These are phyloP conservation scores for Clistopyga incitator DNA, from an alignment of 2,888 invertebrate genomes.

Conservation along the genomic window DNA sequence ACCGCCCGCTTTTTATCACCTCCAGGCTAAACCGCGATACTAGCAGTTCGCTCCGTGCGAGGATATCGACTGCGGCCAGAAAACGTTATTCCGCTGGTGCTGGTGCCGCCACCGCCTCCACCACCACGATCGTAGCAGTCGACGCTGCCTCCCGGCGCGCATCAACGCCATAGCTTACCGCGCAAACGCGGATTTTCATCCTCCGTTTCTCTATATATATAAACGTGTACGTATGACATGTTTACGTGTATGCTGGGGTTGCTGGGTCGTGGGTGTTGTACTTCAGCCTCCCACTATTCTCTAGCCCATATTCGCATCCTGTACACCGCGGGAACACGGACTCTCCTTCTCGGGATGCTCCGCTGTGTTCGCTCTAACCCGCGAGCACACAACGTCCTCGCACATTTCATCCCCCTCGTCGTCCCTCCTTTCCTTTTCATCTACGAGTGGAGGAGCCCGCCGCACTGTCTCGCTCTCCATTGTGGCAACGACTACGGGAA, in stretches of 20 bases:
- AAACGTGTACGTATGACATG: constrained; percentile 38
- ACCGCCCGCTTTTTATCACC: constrained; percentile 39
- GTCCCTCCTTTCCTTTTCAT: constrained; percentile 54
- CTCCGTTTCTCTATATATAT: constrained; percentile 46
- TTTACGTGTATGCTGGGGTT: constrained; percentile 28
- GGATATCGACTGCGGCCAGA: constrained; percentile 75
- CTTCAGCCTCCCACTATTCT: constrained; percentile 7
- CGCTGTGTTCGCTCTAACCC: constrained; percentile 2
- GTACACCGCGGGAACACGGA: constrained; percentile 37
- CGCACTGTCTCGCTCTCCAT: constrained; percentile 56
- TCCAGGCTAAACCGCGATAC: constrained; percentile 67
- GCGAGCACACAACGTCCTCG: constrained; percentile 8
- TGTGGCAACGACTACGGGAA: constrained; percentile 50
- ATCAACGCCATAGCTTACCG: constrained; percentile 71
- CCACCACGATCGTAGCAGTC: constrained; percentile 71
- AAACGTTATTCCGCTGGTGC: constrained; percentile 64
- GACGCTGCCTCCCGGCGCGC: constrained; percentile 80
- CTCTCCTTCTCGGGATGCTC: constrained; percentile 30
- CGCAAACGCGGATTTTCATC: constrained; percentile 73
- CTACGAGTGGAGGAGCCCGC: constrained; percentile 30
- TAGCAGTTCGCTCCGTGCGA: constrained; percentile 69
- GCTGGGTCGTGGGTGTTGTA: constrained; percentile 20
- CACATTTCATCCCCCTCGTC: constrained; percentile 28
- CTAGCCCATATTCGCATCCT: constrained; percentile 33
- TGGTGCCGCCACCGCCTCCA: constrained; percentile 61